Evolutionary conservation across 2,888 invertebrate species (phyloP).

Genomic region (Ophonus ardosiacus): DNA sequence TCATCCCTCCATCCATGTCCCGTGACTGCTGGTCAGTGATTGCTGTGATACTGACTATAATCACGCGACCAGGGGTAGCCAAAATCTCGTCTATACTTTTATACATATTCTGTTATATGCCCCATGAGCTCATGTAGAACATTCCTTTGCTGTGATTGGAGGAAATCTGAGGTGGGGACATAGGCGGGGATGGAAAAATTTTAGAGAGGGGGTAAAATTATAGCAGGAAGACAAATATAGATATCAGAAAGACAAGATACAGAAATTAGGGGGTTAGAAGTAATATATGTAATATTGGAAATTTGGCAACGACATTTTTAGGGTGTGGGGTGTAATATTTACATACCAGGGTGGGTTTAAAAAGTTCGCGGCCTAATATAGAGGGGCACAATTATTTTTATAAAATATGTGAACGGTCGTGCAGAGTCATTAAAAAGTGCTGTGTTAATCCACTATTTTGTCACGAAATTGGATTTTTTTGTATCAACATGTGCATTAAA

Average conservation of each 20-base stretch:
- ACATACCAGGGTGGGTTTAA: too few species aligned
- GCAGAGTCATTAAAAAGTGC: too few species aligned
- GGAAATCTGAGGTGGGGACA: background rate
- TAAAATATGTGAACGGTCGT: too few species aligned
- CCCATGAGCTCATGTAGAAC: background rate
- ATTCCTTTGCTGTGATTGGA: slow-evolving; percentile 3
- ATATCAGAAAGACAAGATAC: background rate
- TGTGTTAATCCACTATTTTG: too few species aligned
- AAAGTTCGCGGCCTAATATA: too few species aligned
- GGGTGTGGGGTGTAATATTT: background rate
- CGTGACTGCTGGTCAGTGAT: slow-evolving; percentile 72
- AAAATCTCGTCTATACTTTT: slow-evolving; percentile 60
- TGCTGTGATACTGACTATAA: slow-evolving; percentile 71
- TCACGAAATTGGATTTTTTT: too few species aligned
- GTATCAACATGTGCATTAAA: too few species aligned
- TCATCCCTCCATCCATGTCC: slow-evolving; percentile 65
- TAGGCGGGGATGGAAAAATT: background rate
- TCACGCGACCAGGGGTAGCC: slow-evolving; percentile 72
- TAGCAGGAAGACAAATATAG: background rate
- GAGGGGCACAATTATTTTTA: too few species aligned
- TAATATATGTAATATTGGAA: background rate
- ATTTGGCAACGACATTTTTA: background rate
- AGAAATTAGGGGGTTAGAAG: background rate
- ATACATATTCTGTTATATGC: background rate
- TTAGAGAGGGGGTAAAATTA: background rate